Base-by-base conservation (phyloP, 1,140 invertebrate species). In the Reticulitermes speratus region DNA sequence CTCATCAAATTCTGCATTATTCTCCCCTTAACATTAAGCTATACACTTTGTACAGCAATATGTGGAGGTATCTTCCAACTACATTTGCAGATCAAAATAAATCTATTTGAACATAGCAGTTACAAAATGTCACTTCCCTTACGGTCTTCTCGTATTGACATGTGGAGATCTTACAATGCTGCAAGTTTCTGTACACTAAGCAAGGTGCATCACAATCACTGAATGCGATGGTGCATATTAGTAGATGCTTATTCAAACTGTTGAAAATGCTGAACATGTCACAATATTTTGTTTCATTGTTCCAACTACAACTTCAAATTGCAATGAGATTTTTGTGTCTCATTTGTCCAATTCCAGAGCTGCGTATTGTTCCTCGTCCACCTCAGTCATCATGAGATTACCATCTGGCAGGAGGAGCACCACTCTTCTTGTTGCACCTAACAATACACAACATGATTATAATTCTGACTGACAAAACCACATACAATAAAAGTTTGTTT, bases 311-410 rank as follows among this genome's bases (percentile, higher is more conserved):
- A 3, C n/a, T 30, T 30, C 9, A 75, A 75, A 11, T 16, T 16
- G n/a, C n/a, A 30, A 55, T 12, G 9, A 75, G 65, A 30, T 30
- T 75, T 75, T 8, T 75, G 65, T 75, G 11, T 3, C 89, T 92
- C 91, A 93, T 90, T 94, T 94, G 88, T 94, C 93, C 45, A 94
- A 89, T 89, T 95, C 95, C 86, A 95, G 90, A 87, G 94, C 94
- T 88, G 94, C 94, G 88, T 96, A 97, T 89, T 97, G 96, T 89
- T 96, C 96, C 88, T 96, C 95, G 87, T 96, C 95, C 75, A 97
- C 94, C 91, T 96, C 95, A 32, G 96, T 97, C 93, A 96, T 95
- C 92, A 96, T 96, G 84, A 96, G 92, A 89, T 95, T 96, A 82
- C 96, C 96, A 90, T 97, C 96, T 14, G 96, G 95, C 88, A 97